A percentile compares a stretch with the other conserved stretches of the same genome.
Evolutionary conservation across 2,113 vertebrate species (phyloP).

Genomic region (Myotis yumanensis): DNA sequence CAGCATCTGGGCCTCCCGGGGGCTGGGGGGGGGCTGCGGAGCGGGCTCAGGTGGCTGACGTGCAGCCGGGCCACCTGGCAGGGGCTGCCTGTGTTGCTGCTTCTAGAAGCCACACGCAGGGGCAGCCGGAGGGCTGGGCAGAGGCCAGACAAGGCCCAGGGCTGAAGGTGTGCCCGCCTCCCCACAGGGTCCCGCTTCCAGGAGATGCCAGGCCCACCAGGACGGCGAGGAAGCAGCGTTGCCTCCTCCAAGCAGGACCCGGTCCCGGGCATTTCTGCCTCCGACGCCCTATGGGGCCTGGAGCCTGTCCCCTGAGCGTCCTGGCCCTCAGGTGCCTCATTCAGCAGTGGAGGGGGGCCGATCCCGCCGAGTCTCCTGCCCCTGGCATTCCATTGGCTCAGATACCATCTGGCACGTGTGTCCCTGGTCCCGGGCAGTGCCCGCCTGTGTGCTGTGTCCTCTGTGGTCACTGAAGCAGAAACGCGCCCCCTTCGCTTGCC

Average conservation of each 20-base stretch:
- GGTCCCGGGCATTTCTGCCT: background rate
- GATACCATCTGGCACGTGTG: background rate
- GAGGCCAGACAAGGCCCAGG: background rate
- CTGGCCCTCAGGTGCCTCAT: background rate
- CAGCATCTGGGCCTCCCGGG: constrained; percentile 25
- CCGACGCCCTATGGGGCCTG: background rate
- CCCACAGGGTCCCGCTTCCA: background rate
- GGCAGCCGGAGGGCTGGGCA: accelerated
- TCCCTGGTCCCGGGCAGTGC: background rate
- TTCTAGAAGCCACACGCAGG: background rate
- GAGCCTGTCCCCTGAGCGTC: background rate
- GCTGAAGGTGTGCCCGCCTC: background rate
- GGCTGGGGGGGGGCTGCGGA: background rate
- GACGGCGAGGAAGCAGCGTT: background rate
- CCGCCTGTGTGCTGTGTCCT: background rate
- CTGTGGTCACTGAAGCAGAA: background rate
- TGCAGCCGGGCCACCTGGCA: too few relatives aligned
- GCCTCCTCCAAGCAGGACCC: background rate
- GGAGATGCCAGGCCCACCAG: background rate
- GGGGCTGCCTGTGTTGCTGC: background rate
- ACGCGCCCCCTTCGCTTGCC: background rate
- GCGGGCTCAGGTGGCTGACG: background rate
- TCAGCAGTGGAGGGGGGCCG: background rate
- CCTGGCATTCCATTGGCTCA: background rate
- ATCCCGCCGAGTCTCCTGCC: background rate